A percentile compares a stretch with the other conserved stretches of the same genome.
Conservation (phyloP, 2,797 vertebrate species). For the Poeciliopsis turneri region DNA sequence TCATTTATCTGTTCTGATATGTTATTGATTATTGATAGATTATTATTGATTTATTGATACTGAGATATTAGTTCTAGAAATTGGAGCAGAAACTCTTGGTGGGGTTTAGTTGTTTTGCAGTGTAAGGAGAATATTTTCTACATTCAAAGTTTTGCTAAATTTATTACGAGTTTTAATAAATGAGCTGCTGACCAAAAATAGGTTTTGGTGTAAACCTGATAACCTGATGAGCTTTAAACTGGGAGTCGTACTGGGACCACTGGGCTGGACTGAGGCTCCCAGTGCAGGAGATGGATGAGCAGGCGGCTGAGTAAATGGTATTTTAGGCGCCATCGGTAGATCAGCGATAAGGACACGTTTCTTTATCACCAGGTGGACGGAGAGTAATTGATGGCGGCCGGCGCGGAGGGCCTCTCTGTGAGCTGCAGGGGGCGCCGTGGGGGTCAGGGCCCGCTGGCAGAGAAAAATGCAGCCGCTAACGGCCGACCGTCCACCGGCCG, state of each 20-base stretch:
- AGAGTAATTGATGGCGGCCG: constrained; percentile 82
- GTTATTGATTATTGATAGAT: no score
- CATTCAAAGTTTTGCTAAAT: no score
- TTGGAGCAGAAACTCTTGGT: no score
- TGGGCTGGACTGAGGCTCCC: not conserved
- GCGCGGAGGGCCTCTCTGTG: constrained; percentile 21
- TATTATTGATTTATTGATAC: no score
- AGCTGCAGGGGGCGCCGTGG: constrained; percentile 54
- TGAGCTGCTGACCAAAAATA: no score
- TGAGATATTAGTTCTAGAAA: no score
- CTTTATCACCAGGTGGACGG: constrained; percentile 77
- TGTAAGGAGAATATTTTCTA: no score
- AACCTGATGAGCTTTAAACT: constrained; percentile 4
- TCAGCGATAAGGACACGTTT: constrained; percentile 77
- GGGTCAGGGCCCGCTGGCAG: constrained; percentile 77
- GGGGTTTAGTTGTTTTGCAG: no score
- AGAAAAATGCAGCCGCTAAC: constrained; percentile 80
- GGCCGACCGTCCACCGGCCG: constrained; percentile 61
- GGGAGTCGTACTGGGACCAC: constrained; percentile 1
- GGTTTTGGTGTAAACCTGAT: no score
- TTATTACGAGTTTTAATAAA: no score
- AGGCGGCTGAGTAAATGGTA: constrained; percentile 56
- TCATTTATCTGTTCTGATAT: no score
- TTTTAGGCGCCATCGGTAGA: constrained; percentile 65
- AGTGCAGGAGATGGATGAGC: constrained; percentile 47